Conservation (phyloP, 2,888 invertebrate genomes). For the Dendrolimus pini region DNA sequence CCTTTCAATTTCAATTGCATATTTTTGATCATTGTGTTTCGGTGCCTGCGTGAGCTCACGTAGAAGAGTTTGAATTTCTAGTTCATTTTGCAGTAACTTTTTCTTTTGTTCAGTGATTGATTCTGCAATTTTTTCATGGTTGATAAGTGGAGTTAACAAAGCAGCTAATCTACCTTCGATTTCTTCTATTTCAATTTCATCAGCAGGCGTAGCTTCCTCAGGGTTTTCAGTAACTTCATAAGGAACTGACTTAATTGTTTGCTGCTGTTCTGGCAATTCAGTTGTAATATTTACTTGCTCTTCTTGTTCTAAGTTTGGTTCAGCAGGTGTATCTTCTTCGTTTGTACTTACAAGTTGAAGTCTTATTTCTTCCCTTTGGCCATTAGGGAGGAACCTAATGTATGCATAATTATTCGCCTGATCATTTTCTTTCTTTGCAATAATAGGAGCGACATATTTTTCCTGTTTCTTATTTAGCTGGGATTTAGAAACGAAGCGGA, state of each 20-base stretch:
- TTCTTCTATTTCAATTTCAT: slow-evolving; percentile 8
- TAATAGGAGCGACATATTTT: slow-evolving; percentile 16
- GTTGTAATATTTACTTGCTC: slow-evolving; percentile 4
- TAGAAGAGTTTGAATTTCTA: slow-evolving; percentile 19
- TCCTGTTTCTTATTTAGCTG: slow-evolving; percentile 11
- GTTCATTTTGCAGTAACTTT: slow-evolving; percentile 19
- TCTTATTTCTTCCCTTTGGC: slow-evolving; percentile 16
- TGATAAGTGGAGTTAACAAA: slow-evolving; percentile 19
- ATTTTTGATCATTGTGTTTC: slow-evolving; percentile 38
- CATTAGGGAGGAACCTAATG: slow-evolving; percentile 22
- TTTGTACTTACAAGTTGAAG: slow-evolving; percentile 11
- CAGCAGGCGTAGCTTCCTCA: slow-evolving; percentile 1
- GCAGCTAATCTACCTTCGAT: slow-evolving; percentile 12
- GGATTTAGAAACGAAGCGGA: slow-evolving; percentile 10
- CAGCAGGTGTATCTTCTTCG: slow-evolving; percentile 7
- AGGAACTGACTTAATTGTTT: slow-evolving; percentile 14
- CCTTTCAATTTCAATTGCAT: slow-evolving; percentile 37
- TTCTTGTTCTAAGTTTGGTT: slow-evolving; percentile 5
- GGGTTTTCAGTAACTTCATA: slow-evolving; percentile 13
- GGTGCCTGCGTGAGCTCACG: slow-evolving; percentile 34
- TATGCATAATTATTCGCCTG: slow-evolving; percentile 12
- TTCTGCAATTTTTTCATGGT: slow-evolving; percentile 20
- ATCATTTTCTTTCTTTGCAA: slow-evolving; percentile 16
- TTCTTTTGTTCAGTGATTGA: slow-evolving; percentile 19
- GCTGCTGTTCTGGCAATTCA: slow-evolving; percentile 5